Percentiles rank a stretch among this genome's conserved stretches.
Evolutionary conservation across 2,888 invertebrate species (phyloP).

Genomic region (Philaethria dido): DNA sequence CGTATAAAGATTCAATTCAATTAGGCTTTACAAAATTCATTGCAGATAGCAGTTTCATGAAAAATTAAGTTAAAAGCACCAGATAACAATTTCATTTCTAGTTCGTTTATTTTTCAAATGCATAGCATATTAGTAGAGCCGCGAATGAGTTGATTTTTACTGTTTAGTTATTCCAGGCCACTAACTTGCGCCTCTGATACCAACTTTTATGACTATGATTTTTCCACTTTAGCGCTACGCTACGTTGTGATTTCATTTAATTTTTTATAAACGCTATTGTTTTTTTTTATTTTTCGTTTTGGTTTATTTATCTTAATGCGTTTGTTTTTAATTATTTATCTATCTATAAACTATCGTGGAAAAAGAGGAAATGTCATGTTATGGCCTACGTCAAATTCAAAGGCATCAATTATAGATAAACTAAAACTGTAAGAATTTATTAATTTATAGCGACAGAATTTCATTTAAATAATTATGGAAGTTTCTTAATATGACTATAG

Average conservation of each 20-base stretch:
- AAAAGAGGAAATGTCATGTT: not conserved
- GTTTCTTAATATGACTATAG: too few relatives aligned
- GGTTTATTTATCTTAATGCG: not conserved
- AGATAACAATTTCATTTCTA: constrained; percentile 19
- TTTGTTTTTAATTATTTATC: too few relatives aligned
- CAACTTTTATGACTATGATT: constrained; percentile 38
- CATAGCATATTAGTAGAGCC: constrained; percentile 25
- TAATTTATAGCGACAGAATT: too few relatives aligned
- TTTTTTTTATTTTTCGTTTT: not conserved
- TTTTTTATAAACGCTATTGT: not conserved
- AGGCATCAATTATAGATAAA: not conserved
- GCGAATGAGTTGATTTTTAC: constrained; percentile 34
- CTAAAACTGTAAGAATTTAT: too few relatives aligned
- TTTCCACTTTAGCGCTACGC: constrained; percentile 35
- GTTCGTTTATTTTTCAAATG: constrained; percentile 22
- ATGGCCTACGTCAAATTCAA: not conserved
- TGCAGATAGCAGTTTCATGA: not conserved
- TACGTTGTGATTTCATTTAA: constrained; percentile 7
- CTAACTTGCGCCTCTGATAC: constrained; percentile 34
- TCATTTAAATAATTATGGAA: too few relatives aligned
- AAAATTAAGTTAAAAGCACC: constrained; percentile 11
- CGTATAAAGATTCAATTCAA: not conserved
- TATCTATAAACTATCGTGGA: not conserved
- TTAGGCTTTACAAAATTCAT: constrained; percentile 2
- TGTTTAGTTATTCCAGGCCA: constrained; percentile 38